Conservation (phyloP, 2,113 vertebrate species). For the Seriola quinqueradiata region DNA sequence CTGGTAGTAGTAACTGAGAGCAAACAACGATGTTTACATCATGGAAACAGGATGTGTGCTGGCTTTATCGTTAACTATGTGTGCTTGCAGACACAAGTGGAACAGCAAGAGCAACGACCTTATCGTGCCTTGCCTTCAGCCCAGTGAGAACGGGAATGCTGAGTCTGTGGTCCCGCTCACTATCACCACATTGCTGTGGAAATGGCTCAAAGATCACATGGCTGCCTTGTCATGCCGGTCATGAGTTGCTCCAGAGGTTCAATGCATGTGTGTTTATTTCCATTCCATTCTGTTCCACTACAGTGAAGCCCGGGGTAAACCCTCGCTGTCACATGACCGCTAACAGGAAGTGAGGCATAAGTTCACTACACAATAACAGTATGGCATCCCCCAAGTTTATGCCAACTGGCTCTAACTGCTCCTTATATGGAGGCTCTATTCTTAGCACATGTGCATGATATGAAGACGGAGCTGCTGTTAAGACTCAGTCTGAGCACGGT, state of each 20-base stretch:
- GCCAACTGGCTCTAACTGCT: constrained; percentile 50
- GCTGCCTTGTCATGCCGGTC: constrained; percentile 42
- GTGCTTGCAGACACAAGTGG: not conserved
- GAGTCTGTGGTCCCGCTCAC: constrained; percentile 3
- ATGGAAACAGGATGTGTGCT: not conserved
- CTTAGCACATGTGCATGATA: constrained; percentile 63
- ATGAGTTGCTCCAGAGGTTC: constrained; percentile 60
- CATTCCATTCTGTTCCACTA: constrained; percentile 15
- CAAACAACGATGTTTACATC: constrained; percentile 13
- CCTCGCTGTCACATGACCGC: constrained; percentile 61
- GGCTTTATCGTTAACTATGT: constrained; percentile 29
- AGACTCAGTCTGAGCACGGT: not conserved
- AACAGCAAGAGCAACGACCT: constrained; percentile 13
- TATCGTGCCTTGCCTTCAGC: not conserved
- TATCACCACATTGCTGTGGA: constrained; percentile 16
- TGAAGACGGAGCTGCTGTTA: constrained; percentile 45
- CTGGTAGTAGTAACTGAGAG: not conserved
- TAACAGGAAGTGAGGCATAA: constrained; percentile 67
- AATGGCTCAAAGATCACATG: constrained; percentile 57
- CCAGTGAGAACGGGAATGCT: constrained; percentile 7
- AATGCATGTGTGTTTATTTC: constrained; percentile 34
- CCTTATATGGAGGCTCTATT: constrained; percentile 75
- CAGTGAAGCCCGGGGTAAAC: constrained; percentile 43
- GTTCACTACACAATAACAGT: constrained; percentile 31
- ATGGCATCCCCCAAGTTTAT: constrained; percentile 55